Conservation (phyloP, 2,113 vertebrate genomes). For the Eidolon helvum region DNA sequence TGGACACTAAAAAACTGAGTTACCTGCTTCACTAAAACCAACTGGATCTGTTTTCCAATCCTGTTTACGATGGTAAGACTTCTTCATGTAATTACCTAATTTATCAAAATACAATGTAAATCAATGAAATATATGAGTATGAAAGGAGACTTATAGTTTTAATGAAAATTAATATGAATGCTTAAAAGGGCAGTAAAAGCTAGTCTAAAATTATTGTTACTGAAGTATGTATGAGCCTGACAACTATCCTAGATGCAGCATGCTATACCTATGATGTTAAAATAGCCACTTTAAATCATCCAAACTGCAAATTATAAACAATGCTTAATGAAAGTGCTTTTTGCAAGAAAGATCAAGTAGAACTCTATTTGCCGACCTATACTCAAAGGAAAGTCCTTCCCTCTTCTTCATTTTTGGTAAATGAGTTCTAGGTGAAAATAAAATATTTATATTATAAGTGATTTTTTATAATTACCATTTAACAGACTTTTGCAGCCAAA, state of each 20-base stretch:
- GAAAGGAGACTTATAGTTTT: background rate
- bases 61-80: background rate
- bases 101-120: background rate
- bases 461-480: background rate
- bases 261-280: background rate
- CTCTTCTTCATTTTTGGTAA: background rate
- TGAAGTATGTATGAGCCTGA: background rate
- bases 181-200: background rate
- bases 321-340: background rate
- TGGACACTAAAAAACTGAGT: background rate
- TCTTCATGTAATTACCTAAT: background rate
- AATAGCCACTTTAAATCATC: background rate
- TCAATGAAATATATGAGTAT: background rate
- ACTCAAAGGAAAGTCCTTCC: background rate
- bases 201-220: background rate
- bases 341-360: background rate
- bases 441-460: background rate
- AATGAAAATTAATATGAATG: background rate
- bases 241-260: background rate
- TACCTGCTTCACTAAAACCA: background rate
- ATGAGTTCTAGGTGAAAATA: background rate
- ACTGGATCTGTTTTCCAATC: background rate
- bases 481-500: background rate
- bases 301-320: background rate
- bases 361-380: background rate